Evolutionary conservation across 1,140 invertebrate species (phyloP), one percentile per base, ranked within the genome.

Genomic region (Eurosta solidaginis): DNA sequence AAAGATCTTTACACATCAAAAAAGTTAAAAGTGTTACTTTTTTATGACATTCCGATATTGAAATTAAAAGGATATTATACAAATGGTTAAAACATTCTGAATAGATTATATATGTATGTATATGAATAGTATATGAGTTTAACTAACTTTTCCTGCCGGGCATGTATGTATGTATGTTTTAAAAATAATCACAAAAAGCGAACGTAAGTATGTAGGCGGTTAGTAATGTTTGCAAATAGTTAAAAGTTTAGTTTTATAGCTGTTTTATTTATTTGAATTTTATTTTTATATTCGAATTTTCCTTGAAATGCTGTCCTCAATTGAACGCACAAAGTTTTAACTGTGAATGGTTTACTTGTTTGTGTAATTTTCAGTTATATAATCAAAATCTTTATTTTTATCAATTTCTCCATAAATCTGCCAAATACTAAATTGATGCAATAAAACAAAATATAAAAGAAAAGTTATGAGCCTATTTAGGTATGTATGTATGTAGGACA

Each of bases 381-480:
- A 68, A 17, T 42, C 14, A 40, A 40, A 29, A 22, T 63, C 36
- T 63, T 36, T 4, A 22, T 68, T 54, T 68, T 68, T 68, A 68
- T 68, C 59, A 68, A 68, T 40, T 68, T 7, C 59, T 7, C 29
- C 59, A 68, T 68, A 68, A 68, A 68, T 68, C 59, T 68, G 59
- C 59, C 59, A 68, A 68, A 68, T 68, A 29, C 40, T 68, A 20
- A 68, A 68, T 42, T 68, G 36, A 68, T 68, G 33, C 33, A 20
- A 40, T 14, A 2, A 7, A 20, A 68, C 36, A 68, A 68, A 20
- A 3, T 20, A 20, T 33, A 29, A 36, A 36, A 1, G 14, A 1
- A 33, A 59, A 59, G 27, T 59, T 54, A 22, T 12, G 6, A 54
- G 7, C n/a, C n/a, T 54, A 25, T 54, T 14, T 33, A 4, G 29